Base-by-base conservation (phyloP, 1,140 invertebrate species). In the Phenacoccus solenopsis region DNA sequence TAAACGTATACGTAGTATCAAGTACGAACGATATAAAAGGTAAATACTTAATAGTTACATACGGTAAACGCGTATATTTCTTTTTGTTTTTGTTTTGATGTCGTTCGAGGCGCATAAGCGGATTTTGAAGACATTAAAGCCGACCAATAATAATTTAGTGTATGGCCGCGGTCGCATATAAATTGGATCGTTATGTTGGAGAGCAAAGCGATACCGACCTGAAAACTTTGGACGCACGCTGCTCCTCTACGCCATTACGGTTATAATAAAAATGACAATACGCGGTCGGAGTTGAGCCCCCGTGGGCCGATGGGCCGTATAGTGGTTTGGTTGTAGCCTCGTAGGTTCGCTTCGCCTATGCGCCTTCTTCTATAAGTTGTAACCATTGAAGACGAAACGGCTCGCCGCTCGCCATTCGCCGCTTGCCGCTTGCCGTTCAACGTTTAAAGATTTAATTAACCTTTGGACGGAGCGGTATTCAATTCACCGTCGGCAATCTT, bases 231-330 rank as follows among this genome's bases (percentile, higher is more conserved):
- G 59, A 64, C 59, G 21, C 59, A 64, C 59, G 59, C 59, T 64
- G 59, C 59, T 64, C 59, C 21, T 10, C 59, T 64, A 64, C 59
- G 59, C 59, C 59, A 64, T 64, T 64, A 64, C 25, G 59, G 59
- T 64, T 64, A 64, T 27, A 64, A 64, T 64, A 64, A 64, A 64
- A 64, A 64, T 64, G 59, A 64, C 59, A 64, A 64, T 64, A 64
- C 59, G 21, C 59, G 59, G 59, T 27, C 16, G 59, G 59, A 27
- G 21, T 64, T 4, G 20, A 27, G 59, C 59, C 59, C 59, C 25
- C 22, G 59, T 64, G 59, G 59, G 59, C 59, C 20, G 59, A 64
- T 38, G 32, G 32, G n/a, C 32, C 32, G 32, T 10, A 10, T 9
- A n/a, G 32, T 10, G 9, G n/a, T 38, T 38, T 38, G n/a, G n/a